Base-by-base conservation (phyloP, 2,113 vertebrate species). In the Chionis minor region DNA sequence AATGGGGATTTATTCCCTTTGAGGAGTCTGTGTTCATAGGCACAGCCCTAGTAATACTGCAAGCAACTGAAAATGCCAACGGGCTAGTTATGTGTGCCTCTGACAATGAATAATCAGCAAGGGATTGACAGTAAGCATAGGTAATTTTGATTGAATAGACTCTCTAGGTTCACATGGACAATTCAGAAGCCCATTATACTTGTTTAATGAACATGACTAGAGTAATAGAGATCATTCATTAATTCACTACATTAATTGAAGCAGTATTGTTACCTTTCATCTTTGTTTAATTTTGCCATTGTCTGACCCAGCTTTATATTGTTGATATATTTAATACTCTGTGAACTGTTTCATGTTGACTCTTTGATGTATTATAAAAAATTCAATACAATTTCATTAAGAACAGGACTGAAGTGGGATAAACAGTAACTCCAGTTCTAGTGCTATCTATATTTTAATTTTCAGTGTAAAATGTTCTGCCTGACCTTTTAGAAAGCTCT, bases 81-180 rank as follows among this genome's bases (percentile, higher is more conserved):
- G 89, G 86, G 62, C 77, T 95, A n/a, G 42, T 96, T 85, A 89
- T 14, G 18, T 70, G 45, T 77, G 75, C 55, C 15, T 88, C 69
- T 92, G 95, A 88, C 75, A 84, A 82, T 85, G 83, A 95, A 95
- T 87, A 96, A 95, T 95, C 92, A 94, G 89, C 91, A 75, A 94
- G 69, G 83, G 83, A 94, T 42, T 95, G 92, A 94, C 89, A 91
- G 91, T 80, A 92, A 95, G 94, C 91, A 91, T 65, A 96, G 94
- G 91, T 94, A 95, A 96, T 96, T 97, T 95, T 97, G 91, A 97
- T 95, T 92, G 91, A 97, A 91, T 92, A 90, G 94, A 72, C 83
- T 94, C 70, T 89, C 93, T 44, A 70, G 65, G 89, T 96, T 97
- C 96, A 91, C 77, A 67, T 70, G 88, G 88, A 94, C 96, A 94